Percentiles rank a stretch among this genome's conserved stretches.
phyloP scores from a whole-genome alignment of 2,888 invertebrate species.

The Heteromyza rotundicornis region DNA sequence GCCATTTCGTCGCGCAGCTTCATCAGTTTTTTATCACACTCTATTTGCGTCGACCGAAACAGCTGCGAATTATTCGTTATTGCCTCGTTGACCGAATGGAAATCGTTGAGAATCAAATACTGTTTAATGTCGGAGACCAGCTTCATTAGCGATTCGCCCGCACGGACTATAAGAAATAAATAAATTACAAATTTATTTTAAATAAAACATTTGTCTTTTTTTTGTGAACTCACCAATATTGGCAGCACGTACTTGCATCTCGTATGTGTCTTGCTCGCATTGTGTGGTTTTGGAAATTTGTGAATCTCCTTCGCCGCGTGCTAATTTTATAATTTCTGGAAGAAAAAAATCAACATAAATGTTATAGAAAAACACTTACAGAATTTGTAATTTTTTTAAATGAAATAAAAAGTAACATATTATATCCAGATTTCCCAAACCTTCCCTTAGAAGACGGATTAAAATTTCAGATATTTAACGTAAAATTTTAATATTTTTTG shows the following conservation, averaged over 20 bases:
- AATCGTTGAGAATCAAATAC: conserved; percentile 96
- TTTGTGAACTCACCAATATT: conserved; percentile 83
- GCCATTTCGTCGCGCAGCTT: conserved; percentile 93
- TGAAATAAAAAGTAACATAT: no score
- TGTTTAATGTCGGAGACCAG: conserved; percentile 97
- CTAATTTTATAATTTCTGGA: conserved; percentile 87
- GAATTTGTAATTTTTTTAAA: no score
- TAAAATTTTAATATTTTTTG: no score
- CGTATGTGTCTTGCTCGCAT: conserved; percentile 94
- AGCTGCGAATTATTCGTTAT: conserved; percentile 92
- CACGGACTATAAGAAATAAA: conserved; percentile 73
- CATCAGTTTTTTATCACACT: conserved; percentile 93
- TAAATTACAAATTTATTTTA: not conserved
- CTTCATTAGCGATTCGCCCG: conserved; percentile 96
- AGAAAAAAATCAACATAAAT: no score
- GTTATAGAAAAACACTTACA: no score
- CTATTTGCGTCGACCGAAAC: conserved; percentile 87
- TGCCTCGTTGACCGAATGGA: conserved; percentile 96
- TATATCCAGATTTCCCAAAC: no score
- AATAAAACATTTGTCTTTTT: not conserved
- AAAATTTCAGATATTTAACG: no score
- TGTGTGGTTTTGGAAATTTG: conserved; percentile 90
- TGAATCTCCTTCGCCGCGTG: conserved; percentile 88
- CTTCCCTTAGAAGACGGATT: no score
- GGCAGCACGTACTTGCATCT: conserved; percentile 95